Conservation (phyloP, 2,888 invertebrate species). For the Leucophora obtusa region DNA sequence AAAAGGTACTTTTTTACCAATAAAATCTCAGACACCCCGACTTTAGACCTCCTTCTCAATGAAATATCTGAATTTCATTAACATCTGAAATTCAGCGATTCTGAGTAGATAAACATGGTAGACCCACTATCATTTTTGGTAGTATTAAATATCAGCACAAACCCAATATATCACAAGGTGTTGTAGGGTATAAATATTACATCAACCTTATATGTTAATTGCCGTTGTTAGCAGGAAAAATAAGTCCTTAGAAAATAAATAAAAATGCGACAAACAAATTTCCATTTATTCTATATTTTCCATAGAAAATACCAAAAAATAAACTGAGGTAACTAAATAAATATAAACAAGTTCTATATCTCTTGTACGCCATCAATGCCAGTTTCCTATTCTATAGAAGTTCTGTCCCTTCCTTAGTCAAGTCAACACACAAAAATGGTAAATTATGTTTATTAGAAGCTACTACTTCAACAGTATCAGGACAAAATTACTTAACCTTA, state of each 20-base stretch:
- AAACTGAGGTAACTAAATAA: conserved; percentile 13
- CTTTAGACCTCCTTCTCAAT: too few species aligned
- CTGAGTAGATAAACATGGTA: too few species aligned
- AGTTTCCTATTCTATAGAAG: background rate
- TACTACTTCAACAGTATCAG: background rate
- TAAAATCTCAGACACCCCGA: too few species aligned
- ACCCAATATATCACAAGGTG: too few species aligned
- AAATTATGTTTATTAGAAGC: conserved; percentile 14
- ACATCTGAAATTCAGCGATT: too few species aligned
- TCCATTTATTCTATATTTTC: background rate
- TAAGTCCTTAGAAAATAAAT: background rate
- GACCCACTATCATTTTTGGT: too few species aligned
- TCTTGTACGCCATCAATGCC: background rate
- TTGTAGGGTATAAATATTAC: background rate
- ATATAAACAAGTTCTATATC: background rate
- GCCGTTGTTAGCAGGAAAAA: background rate
- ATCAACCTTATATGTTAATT: conserved; percentile 18
- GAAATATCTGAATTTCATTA: too few species aligned
- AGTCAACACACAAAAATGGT: conserved; percentile 13
- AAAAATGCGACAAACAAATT: conserved; percentile 8
- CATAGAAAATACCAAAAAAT: background rate
- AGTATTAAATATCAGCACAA: too few species aligned
- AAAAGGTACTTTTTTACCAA: too few species aligned
- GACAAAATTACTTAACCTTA: background rate
- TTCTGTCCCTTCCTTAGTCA: background rate